A percentile compares a stretch with the other conserved stretches of the same genome.
phyloP scores from a whole-genome alignment of 2,888 invertebrate species.

The Hypsopygia costalis region DNA sequence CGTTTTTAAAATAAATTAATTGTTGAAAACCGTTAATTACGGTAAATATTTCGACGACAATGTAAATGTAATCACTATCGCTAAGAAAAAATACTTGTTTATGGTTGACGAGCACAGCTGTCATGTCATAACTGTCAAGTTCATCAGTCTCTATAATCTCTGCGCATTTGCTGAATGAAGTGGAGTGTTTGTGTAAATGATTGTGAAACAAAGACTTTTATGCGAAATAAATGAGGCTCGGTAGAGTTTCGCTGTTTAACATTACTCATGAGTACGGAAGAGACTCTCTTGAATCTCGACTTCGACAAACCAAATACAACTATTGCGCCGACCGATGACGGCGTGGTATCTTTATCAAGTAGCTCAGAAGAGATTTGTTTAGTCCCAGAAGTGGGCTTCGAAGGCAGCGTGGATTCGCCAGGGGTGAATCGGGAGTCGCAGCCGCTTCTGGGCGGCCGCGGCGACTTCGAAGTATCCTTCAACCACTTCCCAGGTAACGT shows the following conservation, averaged over 20 bases:
- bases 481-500: slow-evolving; percentile 92
- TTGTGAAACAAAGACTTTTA: slow-evolving; percentile 75
- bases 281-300: slow-evolving; percentile 83
- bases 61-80: too few species aligned
- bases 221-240: slow-evolving; percentile 77
- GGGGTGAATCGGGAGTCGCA: slow-evolving; percentile 95
- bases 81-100: slow-evolving; percentile 17
- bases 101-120: slow-evolving; percentile 22
- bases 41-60: too few species aligned
- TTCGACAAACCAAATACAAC: slow-evolving; percentile 77
- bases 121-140: slow-evolving; percentile 33
- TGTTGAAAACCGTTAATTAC: too few species aligned
- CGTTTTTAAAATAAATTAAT: too few species aligned
- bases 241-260: slow-evolving; percentile 62
- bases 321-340: slow-evolving; percentile 76
- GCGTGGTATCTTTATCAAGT: slow-evolving; percentile 81
- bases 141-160: slow-evolving; percentile 47
- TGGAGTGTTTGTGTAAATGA: slow-evolving; percentile 74
- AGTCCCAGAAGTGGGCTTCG: slow-evolving; percentile 91
- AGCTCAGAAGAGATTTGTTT: slow-evolving; percentile 86
- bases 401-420: slow-evolving; percentile 91
- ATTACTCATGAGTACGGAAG: slow-evolving; percentile 82
- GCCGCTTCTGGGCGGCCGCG: slow-evolving; percentile 93
- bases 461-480: slow-evolving; percentile 86
- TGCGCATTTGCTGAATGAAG: slow-evolving; percentile 47